These are phyloP conservation scores for Nycteola revayana DNA, from an alignment of 2,888 invertebrate species.

Conservation along the genomic window DNA sequence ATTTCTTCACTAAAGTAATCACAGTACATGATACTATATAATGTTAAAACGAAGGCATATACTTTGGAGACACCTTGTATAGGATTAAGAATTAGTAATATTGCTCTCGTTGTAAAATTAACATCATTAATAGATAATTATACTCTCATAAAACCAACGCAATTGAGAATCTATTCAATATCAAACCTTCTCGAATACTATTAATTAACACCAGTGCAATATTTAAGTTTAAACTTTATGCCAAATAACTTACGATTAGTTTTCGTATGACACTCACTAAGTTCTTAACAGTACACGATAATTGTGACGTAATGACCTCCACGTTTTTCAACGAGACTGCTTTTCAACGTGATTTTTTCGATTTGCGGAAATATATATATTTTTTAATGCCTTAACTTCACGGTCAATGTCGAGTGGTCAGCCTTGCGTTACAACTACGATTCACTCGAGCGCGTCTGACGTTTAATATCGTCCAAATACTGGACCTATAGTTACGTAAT, in stretches of 20 bases:
- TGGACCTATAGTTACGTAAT: slow-evolving; percentile 64
- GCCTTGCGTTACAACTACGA: slow-evolving; percentile 55
- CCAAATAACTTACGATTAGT: slow-evolving; percentile 7
- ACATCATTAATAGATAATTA: too few species aligned
- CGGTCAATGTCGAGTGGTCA: slow-evolving; percentile 77
- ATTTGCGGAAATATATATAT: slow-evolving; percentile 75
- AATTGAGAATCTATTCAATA: too few species aligned
- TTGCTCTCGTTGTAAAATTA: too few species aligned
- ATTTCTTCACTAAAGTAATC: too few species aligned
- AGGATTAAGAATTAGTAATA: too few species aligned
- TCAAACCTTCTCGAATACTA: too few species aligned
- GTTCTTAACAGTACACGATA: slow-evolving; percentile 22
- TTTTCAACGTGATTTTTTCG: slow-evolving; percentile 47
- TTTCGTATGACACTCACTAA: slow-evolving; percentile 12
- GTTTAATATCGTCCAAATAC: slow-evolving; percentile 54
- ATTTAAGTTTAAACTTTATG: too few species aligned
- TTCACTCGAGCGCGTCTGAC: slow-evolving; percentile 63
- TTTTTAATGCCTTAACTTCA: slow-evolving; percentile 66
- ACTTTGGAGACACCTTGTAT: too few species aligned
- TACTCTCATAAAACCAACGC: too few species aligned
- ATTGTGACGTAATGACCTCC: slow-evolving; percentile 39
- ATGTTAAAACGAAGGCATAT: too few species aligned
- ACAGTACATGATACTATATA: too few species aligned
- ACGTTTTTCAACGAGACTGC: slow-evolving; percentile 38
- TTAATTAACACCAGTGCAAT: too few species aligned